Percentiles rank a stretch among this genome's conserved stretches.
Conservation (phyloP, 2,113 vertebrate species). For the Phylloscopus trochilus region DNA sequence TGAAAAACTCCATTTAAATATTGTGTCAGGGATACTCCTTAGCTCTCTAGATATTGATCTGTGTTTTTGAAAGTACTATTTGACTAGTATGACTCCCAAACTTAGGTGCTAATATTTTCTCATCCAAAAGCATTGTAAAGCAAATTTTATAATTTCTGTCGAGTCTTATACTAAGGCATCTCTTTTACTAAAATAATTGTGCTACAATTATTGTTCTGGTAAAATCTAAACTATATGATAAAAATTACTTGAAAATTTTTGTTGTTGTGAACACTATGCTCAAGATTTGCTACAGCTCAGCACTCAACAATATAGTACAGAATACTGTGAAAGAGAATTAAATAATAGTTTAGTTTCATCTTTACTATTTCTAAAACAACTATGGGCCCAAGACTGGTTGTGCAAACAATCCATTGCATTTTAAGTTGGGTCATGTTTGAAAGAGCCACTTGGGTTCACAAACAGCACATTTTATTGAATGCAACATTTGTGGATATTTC, state of each 20-base stretch:
- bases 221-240: background rate
- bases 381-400: background rate
- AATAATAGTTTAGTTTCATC: background rate
- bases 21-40: background rate
- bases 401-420: background rate
- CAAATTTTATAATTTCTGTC: background rate
- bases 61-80: background rate
- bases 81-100: background rate
- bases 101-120: background rate
- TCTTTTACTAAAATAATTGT: background rate
- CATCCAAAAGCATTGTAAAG: background rate
- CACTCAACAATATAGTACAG: background rate
- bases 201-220: background rate
- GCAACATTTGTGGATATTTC: background rate
- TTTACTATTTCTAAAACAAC: background rate
- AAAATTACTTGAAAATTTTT: background rate
- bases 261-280: background rate
- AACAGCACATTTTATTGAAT: background rate
- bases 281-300: background rate
- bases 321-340: background rate
- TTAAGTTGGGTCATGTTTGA: too few relatives aligned
- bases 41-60: background rate
- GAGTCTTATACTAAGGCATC: background rate
- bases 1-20: background rate
- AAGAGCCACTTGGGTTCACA: accelerated